Base-by-base conservation (phyloP, 2,888 invertebrate genomes). In the Drosophila fungiperda region DNA sequence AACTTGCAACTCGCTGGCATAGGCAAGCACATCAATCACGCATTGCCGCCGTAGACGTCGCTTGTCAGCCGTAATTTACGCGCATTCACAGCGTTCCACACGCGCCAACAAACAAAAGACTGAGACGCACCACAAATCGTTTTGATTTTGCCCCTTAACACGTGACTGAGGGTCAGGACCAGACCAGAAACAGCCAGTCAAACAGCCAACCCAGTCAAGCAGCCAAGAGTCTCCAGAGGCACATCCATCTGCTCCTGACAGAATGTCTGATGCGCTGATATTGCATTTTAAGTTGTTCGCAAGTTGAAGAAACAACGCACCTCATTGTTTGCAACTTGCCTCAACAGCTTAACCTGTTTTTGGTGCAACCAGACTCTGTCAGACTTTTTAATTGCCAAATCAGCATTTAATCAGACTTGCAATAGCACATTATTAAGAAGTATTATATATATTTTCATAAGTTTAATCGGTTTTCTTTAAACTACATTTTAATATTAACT, bases 61-160 rank as follows among this genome's bases (percentile, higher is more conserved):
- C 85, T 62, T 85, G 89, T 84, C 85, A 87, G 71, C 73, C 82
- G 75, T 89, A 89, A 89, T 89, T 85, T 85, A 89, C 87, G 85
- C 89, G 85, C 87, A 76, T 84, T 87, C 85, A 87, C 70, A 58
- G 59, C 57, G 57, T 59, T 64, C 66, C 63, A 66, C 52, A 50
- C 55, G 49, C 70, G 66, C 65, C 79, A 73, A 58, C 89, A 85
- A 84, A 89, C 85, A 89, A 85, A 87, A 82, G 89, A 87, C 72
- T 82, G 71, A 63, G 57, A 73, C 65, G 76, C 64, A 67, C 73
- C 80, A 49, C 83, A 82, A 85, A 85, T 76, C 71, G 83, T 67
- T 88, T 84, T 84, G 84, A 82, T 77, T 89, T 87, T 76, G 59
- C 45, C 74, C 52, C 74, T 26, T 17, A 17, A 81, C 74, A 70